These are phyloP conservation scores for Alcis repandata DNA, from an alignment of 2,888 invertebrate genomes.

Conservation along the genomic window DNA sequence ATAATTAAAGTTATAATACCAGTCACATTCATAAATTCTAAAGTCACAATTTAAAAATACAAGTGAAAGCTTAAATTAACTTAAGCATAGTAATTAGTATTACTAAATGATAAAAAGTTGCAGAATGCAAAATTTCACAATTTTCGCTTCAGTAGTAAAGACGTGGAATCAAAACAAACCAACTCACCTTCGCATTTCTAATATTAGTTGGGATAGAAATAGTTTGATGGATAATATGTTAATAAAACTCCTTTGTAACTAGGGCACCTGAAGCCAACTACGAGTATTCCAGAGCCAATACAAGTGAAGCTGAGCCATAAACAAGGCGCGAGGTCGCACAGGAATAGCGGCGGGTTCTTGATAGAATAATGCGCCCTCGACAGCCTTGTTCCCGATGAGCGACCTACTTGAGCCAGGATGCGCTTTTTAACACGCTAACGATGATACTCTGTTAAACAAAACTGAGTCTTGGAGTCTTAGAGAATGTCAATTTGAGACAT, in stretches of 20 bases:
- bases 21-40: too few species aligned
- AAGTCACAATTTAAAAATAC: too few species aligned
- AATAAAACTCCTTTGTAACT: slow-evolving; percentile 4
- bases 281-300: slow-evolving; percentile 32
- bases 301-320: slow-evolving; percentile 52
- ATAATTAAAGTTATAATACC: too few species aligned
- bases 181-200: too few species aligned
- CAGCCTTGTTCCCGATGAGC: slow-evolving; percentile 79
- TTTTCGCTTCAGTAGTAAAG: too few species aligned
- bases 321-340: slow-evolving; percentile 61
- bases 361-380: slow-evolving; percentile 82
- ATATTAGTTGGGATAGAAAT: too few species aligned
- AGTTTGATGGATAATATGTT: neutral
- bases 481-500: too few species aligned
- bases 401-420: slow-evolving; percentile 80
- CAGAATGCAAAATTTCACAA: too few species aligned
- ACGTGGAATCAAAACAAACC: too few species aligned
- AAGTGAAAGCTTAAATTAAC: too few species aligned
- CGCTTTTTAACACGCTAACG: slow-evolving; percentile 63
- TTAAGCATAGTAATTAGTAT: too few species aligned
- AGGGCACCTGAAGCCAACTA: slow-evolving; percentile 13
- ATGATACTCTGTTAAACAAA: neutral
- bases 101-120: too few species aligned
- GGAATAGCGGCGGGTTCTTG: slow-evolving; percentile 71
- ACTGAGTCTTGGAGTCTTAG: neutral